Evolutionary conservation across 2,797 vertebrate genomes (phyloP), one percentile per base, ranked within the genome.

Genomic region (Lagodon rhomboides): DNA sequence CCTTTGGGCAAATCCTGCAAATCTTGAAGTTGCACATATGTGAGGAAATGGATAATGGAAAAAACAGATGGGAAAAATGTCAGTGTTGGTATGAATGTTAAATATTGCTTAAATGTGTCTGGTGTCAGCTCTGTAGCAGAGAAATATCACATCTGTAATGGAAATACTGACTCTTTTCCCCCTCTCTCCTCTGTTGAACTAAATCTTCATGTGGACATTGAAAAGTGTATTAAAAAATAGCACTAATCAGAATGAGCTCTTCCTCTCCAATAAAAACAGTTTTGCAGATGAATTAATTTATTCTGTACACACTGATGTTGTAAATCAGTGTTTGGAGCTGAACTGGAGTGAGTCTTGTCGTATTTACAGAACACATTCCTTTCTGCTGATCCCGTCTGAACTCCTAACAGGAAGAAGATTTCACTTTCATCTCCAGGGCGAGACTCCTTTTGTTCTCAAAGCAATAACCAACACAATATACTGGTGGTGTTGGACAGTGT

Each of bases 341-440:
- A 73, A 44, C 50, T 25, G 56, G 51, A 77, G 23, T 3, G 0
- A 3, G 25, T 46, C 61, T 34, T 8, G 1, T 38, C 55, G 25
- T 79, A 68, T 82, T 79, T 79, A 47, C 2, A 53, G 44, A 47
- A 12, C 55, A 77, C 61, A 82, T 82, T 87, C 79, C 63, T 88
- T 62, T 64, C 44, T 9, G 55, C 64, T 82, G 80, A 84, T 67
- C 58, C 0, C 66, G 53, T 81, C 77, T 64, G 18, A 61, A 43
- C 20, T 72, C 34, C 59, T 69, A 75, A 86, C 75, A 83, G 75
- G 70, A 87, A 59, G 55, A 67, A 18, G 38, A 69, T 64, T 61
- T 1, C 5, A 54, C 56, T 78, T 82, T 73, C 18, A 84, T 77
- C 62, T 68, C 56, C 15, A 46, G 30, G 56, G 59, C 1, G 5